Conservation (phyloP, 2,797 vertebrate genomes). For the Orestias chungarensis region DNA sequence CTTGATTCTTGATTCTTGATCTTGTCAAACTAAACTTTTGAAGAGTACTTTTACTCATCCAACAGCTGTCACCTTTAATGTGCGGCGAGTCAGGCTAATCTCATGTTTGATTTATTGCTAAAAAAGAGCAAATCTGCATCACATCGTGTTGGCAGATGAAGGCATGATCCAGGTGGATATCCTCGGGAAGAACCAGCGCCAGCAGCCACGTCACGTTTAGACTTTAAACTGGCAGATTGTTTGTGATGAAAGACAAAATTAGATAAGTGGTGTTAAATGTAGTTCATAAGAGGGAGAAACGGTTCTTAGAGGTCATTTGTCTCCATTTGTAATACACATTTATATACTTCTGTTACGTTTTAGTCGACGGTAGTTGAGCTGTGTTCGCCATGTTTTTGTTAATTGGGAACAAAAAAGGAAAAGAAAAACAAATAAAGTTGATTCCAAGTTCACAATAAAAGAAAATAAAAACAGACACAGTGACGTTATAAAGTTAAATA, state of each 20-base stretch:
- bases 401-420: no score
- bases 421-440: background rate
- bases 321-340: background rate
- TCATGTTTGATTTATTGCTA: constrained; percentile 1
- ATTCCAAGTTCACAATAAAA: background rate
- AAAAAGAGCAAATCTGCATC: background rate
- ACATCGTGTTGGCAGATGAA: background rate
- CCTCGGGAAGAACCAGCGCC: constrained; percentile 19
- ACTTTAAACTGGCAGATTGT: constrained; percentile 33
- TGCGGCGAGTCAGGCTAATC: constrained; percentile 13
- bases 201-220: constrained; percentile 27
- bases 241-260: constrained; percentile 16
- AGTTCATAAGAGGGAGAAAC: background rate
- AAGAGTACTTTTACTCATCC: background rate
- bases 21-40: constrained; percentile 19
- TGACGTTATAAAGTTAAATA: background rate
- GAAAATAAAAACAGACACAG: background rate
- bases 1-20: no score
- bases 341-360: background rate
- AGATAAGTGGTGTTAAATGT: background rate
- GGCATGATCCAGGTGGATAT: constrained; percentile 30
- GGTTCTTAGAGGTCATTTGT: background rate
- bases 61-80: constrained; percentile 23
- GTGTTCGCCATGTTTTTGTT: no score
- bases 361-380: no score